Evolutionary conservation across 2,888 invertebrate species (phyloP), one percentile per base, ranked within the genome.

Genomic region (Melinaea menophilus): DNA sequence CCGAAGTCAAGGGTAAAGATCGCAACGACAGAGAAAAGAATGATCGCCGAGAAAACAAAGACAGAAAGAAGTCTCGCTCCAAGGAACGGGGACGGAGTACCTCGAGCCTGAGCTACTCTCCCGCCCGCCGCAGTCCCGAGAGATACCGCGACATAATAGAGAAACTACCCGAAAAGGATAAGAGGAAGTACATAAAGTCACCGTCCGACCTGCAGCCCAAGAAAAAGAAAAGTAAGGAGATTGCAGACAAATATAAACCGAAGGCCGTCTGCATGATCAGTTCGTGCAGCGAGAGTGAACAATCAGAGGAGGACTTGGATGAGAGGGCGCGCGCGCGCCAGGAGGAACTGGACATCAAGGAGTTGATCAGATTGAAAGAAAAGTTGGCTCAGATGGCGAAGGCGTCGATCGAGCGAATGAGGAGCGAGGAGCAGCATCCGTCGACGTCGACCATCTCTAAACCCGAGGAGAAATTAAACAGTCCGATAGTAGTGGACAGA

Each of bases 321-420:
- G 92, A 92, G 57, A 73, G 81, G 13, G 82, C 78, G 22, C 77
- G 85, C 22, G 82, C 78, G 33, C 77, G 85, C 0, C 93, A 92
- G 63, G 92, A 94, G 48, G 93, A 93, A 59, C 88, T 93, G 58
- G 92, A 94, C 69, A 74, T 80, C 35, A 93, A 93, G 72, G 95
- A 95, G 75, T 79, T 95, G 69, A 92, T 92, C 73, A 93, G 94
- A 75, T 82, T 95, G 68, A 94, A 95, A 75, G 93, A 71, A 93
- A 93, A 69, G 81, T 93, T 79, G 92, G 95, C 62, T 91, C 94
- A 67, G 67, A 95, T 95, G 82, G 95, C 95, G 2, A 94, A 94
- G 74, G 95, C 94, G 2, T 78, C 84, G 0, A 76, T 84, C 48
- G 84, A 85, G 69, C 73, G 77, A n/a, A 76, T 71, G 61, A 71